These are phyloP conservation scores for Eubucco bourcierii DNA, from an alignment of 2,113 vertebrate species.

Conservation along the genomic window DNA sequence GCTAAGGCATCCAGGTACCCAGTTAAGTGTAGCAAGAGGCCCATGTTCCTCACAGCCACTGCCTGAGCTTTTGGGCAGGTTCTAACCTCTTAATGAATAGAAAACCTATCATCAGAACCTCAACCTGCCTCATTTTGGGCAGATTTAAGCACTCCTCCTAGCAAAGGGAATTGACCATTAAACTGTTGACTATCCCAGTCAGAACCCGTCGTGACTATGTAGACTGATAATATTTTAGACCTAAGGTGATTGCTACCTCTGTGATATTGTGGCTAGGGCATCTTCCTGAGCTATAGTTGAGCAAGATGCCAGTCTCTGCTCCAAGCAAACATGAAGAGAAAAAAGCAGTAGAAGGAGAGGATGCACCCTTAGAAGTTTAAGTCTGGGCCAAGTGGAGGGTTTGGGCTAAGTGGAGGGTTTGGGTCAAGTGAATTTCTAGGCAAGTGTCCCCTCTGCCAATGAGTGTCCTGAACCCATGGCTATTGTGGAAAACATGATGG, in stretches of 20 bases:
- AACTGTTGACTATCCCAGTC: not conserved
- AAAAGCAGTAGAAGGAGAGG: not conserved
- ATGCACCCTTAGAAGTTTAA: not conserved
- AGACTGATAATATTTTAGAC: not conserved
- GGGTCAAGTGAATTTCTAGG: not conserved
- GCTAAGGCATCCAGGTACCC: not conserved
- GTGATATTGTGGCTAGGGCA: not conserved
- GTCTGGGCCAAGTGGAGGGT: not conserved
- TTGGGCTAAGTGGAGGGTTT: not conserved
- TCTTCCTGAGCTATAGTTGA: not conserved
- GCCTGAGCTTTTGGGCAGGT: constrained; percentile 32
- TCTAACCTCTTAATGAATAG: not conserved
- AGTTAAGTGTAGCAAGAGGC: not conserved
- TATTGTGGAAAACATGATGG: not conserved
- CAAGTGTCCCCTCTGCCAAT: fast-evolving
- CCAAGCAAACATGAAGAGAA: not conserved
- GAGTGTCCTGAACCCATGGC: not conserved
- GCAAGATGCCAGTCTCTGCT: not conserved
- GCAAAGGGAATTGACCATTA: not conserved
- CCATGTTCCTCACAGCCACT: not conserved
- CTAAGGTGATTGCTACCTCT: not conserved
- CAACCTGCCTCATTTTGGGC: not conserved
- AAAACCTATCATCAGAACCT: constrained; percentile 28
- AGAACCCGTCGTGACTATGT: not conserved
- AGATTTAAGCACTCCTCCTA: not conserved